A percentile compares a stretch with the other conserved stretches of the same genome.
Evolutionary conservation across 2,888 invertebrate genomes (phyloP).

Genomic region (Geophilus truncorum): DNA sequence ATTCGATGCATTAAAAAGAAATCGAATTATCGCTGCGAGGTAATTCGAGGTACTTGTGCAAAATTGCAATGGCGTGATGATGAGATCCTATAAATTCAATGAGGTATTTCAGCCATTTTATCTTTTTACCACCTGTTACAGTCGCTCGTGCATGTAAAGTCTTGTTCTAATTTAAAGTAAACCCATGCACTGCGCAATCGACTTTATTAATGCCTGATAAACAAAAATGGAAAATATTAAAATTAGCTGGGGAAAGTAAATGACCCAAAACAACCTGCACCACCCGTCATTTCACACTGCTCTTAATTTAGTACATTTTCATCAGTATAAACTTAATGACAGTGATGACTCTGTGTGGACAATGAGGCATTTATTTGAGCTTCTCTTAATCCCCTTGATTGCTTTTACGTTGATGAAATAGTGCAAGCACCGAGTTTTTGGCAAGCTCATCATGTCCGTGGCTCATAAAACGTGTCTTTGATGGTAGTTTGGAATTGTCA

Average conservation of each 20-base stretch:
- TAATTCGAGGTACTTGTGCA: background rate
- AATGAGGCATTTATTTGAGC: constrained; percentile 7
- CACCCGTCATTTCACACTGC: background rate
- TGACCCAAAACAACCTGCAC: background rate
- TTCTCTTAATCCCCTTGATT: background rate
- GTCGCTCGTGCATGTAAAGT: background rate
- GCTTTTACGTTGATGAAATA: constrained; percentile 17
- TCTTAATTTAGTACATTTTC: background rate
- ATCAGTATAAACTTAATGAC: background rate
- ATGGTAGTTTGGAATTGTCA: background rate
- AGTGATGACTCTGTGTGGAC: background rate
- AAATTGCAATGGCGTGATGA: background rate
- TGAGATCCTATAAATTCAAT: background rate
- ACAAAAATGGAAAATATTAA: too few species aligned
- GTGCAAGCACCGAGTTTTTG: background rate
- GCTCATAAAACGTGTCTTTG: background rate
- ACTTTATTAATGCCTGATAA: too few species aligned
- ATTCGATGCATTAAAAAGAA: background rate
- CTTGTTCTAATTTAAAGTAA: background rate
- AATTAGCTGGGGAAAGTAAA: background rate
- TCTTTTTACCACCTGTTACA: background rate
- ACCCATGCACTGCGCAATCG: background rate
- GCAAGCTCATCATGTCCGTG: background rate
- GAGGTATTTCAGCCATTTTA: background rate
- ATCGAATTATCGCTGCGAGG: background rate